Evolutionary conservation across 53 echinoderm and acorn worm species (phyloP).

Genomic region (Apostichopus leukothele): DNA sequence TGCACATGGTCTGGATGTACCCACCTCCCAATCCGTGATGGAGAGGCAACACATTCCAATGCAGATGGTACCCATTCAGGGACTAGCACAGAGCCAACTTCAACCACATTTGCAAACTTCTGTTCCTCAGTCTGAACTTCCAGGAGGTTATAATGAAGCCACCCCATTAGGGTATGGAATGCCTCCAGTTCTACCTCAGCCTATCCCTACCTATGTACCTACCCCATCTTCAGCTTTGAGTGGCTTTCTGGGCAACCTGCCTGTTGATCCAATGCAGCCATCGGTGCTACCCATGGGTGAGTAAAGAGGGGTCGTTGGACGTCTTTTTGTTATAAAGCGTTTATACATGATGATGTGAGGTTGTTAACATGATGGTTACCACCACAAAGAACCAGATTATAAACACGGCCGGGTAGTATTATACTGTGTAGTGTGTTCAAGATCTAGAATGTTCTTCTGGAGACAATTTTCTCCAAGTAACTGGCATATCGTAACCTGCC

Average conservation of each 20-base stretch:
- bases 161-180: background rate
- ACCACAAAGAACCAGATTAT: too few species aligned
- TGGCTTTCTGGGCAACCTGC: background rate
- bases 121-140: background rate
- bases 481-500: too few species aligned
- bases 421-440: too few species aligned
- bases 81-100: background rate
- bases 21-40: background rate
- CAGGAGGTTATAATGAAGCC: background rate
- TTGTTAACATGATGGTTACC: too few species aligned
- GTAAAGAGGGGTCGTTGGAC: background rate
- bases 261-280: background rate
- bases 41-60: background rate
- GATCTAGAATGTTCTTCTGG: too few species aligned
- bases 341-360: too few species aligned
- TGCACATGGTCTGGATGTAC: background rate
- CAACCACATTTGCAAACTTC: conserved; percentile 8
- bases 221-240: background rate
- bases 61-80: background rate
- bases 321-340: too few species aligned
- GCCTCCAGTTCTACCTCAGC: background rate
- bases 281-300: background rate
- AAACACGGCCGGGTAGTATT: too few species aligned
- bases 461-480: too few species aligned
- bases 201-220: conserved; percentile 7